Conservation (phyloP, 2,888 invertebrate species). For the Calameuta idolon region DNA sequence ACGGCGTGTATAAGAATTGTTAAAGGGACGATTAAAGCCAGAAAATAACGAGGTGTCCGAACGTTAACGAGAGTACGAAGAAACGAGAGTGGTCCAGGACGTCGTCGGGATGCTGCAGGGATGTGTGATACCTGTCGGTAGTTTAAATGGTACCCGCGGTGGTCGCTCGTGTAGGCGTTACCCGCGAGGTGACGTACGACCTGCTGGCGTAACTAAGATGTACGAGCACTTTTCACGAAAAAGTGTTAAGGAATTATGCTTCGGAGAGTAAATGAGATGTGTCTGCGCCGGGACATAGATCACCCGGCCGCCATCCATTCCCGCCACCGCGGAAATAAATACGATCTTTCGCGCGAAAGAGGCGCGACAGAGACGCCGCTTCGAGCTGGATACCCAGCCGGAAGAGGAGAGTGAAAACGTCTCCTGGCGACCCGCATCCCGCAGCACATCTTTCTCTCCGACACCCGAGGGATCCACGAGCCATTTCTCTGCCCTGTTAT, state of each 20-base stretch:
- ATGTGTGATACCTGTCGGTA: constrained; percentile 23
- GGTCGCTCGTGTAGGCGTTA: background rate
- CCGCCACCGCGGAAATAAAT: constrained; percentile 58
- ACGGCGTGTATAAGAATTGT: background rate
- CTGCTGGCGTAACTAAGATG: constrained; percentile 60
- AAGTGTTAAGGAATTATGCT: constrained; percentile 71
- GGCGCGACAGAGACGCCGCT: constrained; percentile 21
- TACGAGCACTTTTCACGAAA: constrained; percentile 62
- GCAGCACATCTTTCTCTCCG: constrained; percentile 60
- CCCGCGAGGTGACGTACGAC: constrained; percentile 35
- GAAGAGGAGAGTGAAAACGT: constrained; percentile 39
- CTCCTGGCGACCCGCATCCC: constrained; percentile 55
- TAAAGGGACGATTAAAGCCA: background rate
- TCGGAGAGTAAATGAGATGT: constrained; percentile 70
- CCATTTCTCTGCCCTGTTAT: constrained; percentile 55
- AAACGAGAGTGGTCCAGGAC: background rate
- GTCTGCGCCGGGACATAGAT: constrained; percentile 60
- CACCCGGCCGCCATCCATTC: constrained; percentile 42
- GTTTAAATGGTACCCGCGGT: background rate
- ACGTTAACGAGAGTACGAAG: background rate
- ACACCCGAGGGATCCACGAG: constrained; percentile 55
- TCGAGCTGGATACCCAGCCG: background rate
- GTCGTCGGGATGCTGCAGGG: background rate
- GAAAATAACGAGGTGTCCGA: background rate
- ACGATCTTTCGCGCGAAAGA: constrained; percentile 48